These are phyloP conservation scores for Megatriorchis doriae DNA, from an alignment of 2,113 vertebrate species.

Conservation along the genomic window DNA sequence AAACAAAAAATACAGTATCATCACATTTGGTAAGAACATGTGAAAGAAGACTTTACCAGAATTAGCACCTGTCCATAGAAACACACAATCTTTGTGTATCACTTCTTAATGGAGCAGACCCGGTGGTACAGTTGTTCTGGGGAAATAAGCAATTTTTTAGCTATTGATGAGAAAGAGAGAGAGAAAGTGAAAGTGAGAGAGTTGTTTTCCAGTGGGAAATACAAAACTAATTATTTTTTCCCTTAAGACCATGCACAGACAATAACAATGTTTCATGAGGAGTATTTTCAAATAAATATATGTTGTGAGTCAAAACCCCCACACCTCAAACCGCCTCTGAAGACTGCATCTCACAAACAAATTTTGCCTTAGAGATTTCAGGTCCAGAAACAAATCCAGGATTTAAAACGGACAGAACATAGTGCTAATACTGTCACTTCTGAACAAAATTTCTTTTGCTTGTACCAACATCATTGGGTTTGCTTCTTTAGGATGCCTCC, in stretches of 20 bases:
- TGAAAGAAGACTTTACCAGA: neutral
- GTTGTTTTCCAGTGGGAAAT: neutral
- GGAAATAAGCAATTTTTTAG: neutral
- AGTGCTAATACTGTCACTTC: neutral
- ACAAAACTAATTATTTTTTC: conserved; percentile 4
- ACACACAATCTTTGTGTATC: neutral
- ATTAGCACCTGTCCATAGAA: neutral
- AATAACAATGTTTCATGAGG: neutral
- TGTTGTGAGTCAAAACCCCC: neutral
- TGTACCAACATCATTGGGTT: neutral
- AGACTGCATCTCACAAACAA: neutral
- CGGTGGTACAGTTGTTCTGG: neutral
- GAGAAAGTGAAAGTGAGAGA: neutral
- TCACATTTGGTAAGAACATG: neutral
- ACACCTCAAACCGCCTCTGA: neutral
- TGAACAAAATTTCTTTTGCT: neutral
- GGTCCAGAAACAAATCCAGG: neutral
- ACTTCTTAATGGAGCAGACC: neutral
- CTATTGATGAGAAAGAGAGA: neutral
- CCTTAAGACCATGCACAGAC: neutral
- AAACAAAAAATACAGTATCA: neutral
- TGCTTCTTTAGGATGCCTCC: neutral
- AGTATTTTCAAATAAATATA: neutral
- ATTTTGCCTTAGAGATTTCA: neutral
- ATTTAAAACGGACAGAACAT: neutral